Evolutionary conservation across 2,113 vertebrate genomes (phyloP).

Genomic region (Chaenogobius annularis): DNA sequence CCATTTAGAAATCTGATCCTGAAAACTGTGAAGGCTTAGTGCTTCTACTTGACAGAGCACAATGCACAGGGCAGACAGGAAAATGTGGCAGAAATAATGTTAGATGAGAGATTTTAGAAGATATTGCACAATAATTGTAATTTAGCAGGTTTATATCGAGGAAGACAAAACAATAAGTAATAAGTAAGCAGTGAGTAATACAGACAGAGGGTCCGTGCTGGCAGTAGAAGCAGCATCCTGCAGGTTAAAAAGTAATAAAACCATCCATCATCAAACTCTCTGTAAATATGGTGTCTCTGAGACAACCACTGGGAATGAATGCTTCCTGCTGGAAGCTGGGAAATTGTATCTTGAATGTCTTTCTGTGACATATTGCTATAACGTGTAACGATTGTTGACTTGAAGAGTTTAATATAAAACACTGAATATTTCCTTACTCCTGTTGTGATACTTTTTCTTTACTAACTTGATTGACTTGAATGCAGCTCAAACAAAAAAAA

Average conservation of each 20-base stretch:
- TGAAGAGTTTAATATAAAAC: constrained; percentile 66
- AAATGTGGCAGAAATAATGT: not conserved
- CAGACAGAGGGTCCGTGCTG: constrained; percentile 35
- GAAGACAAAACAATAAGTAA: constrained; percentile 52
- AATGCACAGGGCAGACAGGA: constrained; percentile 5
- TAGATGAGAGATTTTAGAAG: not conserved
- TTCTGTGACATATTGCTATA: constrained; percentile 69
- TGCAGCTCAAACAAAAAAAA: constrained; percentile 1
- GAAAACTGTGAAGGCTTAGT: constrained; percentile 49
- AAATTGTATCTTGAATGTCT: constrained; percentile 63
- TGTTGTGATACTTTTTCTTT: constrained; percentile 41
- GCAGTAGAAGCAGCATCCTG: constrained; percentile 50
- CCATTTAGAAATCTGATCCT: constrained; percentile 31
- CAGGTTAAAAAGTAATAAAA: constrained; percentile 43
- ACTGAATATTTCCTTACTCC: constrained; percentile 49
- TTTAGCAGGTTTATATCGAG: constrained; percentile 16
- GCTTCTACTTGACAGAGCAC: constrained; percentile 47
- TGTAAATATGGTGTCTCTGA: constrained; percentile 52
- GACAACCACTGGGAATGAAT: constrained; percentile 56
- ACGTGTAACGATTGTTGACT: constrained; percentile 60
- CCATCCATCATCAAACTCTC: constrained; percentile 21
- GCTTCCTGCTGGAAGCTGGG: constrained; percentile 65
- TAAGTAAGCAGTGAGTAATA: constrained; percentile 29
- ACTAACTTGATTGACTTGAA: not conserved
- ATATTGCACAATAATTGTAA: not conserved